phyloP scores from a whole-genome alignment of 2,888 invertebrate genomes.

The Athetis lepigone region DNA sequence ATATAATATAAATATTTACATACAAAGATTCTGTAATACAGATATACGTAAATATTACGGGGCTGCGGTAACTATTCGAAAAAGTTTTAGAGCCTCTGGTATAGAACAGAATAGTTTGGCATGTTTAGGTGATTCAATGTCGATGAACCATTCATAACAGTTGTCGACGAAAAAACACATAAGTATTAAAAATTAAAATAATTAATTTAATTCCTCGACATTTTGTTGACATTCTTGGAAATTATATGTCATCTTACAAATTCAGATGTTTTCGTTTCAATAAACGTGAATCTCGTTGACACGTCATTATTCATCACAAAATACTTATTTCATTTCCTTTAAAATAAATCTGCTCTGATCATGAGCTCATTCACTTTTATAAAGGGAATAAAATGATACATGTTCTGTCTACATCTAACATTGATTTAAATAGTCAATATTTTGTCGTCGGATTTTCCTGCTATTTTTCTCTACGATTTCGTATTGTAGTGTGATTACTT shows the following conservation, averaged over 20 bases:
- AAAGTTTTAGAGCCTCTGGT: no score
- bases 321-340: conserved; percentile 5
- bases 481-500: no score
- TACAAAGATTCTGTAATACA: no score
- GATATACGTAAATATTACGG: no score
- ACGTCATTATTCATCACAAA: conserved; percentile 33
- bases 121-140: not conserved
- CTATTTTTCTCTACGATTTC: no score
- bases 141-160: not conserved
- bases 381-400: not conserved
- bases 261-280: conserved; percentile 43
- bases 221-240: conserved; percentile 30
- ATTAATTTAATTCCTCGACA: conserved; percentile 1
- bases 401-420: no score
- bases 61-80: no score
- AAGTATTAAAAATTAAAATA: conserved; percentile 8
- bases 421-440: no score
- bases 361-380: conserved; percentile 5
- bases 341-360: conserved; percentile 20
- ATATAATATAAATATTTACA: no score
- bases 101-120: no score
- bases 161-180: no score
- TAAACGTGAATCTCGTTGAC: conserved; percentile 29
- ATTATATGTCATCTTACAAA: conserved; percentile 26
- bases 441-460: no score